These are phyloP conservation scores for Boloria selene DNA, from an alignment of 2,888 invertebrate species.

Conservation along the genomic window DNA sequence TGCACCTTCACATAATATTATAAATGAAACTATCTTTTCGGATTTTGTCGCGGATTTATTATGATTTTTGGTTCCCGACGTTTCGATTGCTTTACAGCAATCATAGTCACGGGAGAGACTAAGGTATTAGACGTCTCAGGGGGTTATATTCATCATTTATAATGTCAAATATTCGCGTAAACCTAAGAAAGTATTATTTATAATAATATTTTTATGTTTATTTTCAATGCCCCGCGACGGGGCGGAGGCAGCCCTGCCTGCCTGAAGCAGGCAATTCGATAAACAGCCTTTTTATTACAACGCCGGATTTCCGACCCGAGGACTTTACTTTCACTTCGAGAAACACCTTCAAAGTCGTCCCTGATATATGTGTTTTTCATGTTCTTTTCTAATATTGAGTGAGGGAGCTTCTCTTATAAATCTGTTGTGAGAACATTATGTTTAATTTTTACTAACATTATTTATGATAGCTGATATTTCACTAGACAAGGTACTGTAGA, in stretches of 20 bases:
- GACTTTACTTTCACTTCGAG: conserved; percentile 8
- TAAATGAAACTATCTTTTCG: too few relatives aligned
- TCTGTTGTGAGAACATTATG: conserved; percentile 2
- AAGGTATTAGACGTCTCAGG: too few relatives aligned
- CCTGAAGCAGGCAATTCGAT: conserved; percentile 20
- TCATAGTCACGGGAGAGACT: too few relatives aligned
- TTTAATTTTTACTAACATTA: not conserved
- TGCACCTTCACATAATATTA: too few relatives aligned
- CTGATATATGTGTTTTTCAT: conserved; percentile 16
- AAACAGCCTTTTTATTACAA: conserved; percentile 27
- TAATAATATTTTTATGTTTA: too few relatives aligned
- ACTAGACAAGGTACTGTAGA: too few relatives aligned
- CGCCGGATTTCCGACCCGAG: conserved; percentile 22
- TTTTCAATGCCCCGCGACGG: not conserved
- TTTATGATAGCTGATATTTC: not conserved
- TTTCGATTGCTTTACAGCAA: too few relatives aligned
- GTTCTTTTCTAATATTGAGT: conserved; percentile 7
- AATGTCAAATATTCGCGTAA: too few relatives aligned
- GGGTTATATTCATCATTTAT: too few relatives aligned
- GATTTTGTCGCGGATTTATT: too few relatives aligned
- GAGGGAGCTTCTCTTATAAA: not conserved
- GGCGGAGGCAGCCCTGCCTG: not conserved
- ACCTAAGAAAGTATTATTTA: too few relatives aligned
- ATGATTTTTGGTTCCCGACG: too few relatives aligned
- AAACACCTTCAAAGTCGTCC: conserved; percentile 6